A percentile compares a stretch with the other conserved stretches of the same genome.
Conservation (phyloP, 2,113 vertebrate species). For the Syrmaticus mikado region DNA sequence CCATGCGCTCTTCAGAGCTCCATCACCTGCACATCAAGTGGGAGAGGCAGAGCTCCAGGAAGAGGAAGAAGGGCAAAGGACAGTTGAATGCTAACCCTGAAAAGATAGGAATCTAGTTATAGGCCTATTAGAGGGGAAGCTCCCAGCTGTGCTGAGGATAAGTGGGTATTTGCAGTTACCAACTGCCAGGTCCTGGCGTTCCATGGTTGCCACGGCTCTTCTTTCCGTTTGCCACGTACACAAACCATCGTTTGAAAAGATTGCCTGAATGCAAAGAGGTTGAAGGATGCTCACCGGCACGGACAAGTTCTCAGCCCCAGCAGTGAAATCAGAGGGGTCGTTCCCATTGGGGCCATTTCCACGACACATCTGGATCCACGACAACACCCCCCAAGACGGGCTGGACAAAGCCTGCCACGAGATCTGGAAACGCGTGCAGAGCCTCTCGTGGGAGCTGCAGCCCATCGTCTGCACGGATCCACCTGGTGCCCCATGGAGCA, state of each 20-base stretch:
- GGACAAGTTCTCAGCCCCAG: not conserved
- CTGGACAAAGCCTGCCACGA: constrained; percentile 80
- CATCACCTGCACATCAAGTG: not conserved
- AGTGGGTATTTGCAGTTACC: not conserved
- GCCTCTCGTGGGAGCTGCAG: constrained; percentile 44
- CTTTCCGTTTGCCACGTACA: not conserved
- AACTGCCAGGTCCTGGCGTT: constrained; percentile 44
- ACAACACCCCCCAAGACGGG: constrained; percentile 76
- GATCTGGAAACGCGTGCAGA: constrained; percentile 80
- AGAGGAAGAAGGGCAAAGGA: not conserved
- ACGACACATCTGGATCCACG: constrained; percentile 83
- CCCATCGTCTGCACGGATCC: not conserved
- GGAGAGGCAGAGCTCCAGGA: not conserved
- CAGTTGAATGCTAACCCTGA: rapidly evolving
- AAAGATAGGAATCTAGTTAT: not conserved
- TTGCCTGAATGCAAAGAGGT: not conserved
- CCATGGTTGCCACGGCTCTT: constrained; percentile 70
- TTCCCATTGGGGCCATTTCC: constrained; percentile 81
- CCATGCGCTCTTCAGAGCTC: rapidly evolving
- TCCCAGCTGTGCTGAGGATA: rapidly evolving
- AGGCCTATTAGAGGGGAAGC: rapidly evolving
- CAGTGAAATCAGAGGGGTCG: not conserved
- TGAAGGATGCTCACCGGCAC: constrained; percentile 53
- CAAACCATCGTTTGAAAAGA: not conserved
- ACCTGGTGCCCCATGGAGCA: not conserved